These are phyloP conservation scores for Trachythela sp. DNA, from an alignment of 64 coral and sea anemone species.

Conservation along the genomic window DNA sequence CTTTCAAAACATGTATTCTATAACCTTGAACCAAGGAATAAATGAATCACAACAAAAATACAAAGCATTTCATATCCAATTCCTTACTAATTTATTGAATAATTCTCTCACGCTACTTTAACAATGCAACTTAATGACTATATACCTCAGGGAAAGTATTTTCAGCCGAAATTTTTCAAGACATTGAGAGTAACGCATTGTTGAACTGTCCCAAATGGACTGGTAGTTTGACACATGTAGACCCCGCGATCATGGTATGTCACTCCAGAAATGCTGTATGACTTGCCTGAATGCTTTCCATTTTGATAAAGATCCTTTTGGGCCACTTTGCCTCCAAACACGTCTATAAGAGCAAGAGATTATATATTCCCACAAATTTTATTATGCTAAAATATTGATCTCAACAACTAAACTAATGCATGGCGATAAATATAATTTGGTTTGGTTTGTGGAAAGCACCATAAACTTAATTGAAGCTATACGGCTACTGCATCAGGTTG, in stretches of 20 bases:
- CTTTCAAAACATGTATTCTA: no score
- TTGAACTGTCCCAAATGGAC: slow-evolving; percentile 1
- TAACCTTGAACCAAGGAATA: background rate
- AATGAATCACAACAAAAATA: background rate
- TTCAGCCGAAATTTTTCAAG: background rate
- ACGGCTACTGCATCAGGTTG: no score
- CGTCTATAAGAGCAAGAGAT: background rate
- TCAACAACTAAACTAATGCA: no score
- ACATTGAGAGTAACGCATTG: background rate
- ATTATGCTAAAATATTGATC: no score
- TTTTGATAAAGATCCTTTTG: background rate
- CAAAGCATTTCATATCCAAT: background rate
- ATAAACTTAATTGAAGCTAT: no score
- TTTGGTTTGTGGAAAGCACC: no score
- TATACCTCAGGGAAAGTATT: background rate
- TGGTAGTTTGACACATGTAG: background rate
- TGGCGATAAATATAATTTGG: no score
- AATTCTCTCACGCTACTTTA: background rate
- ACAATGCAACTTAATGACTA: background rate
- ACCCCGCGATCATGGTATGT: background rate
- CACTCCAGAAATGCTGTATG: background rate
- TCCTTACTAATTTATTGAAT: background rate
- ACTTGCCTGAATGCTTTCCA: background rate
- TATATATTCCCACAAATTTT: no score
- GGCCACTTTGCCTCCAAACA: background rate